Evolutionary conservation across 1,140 invertebrate species (phyloP).

Genomic region (Prorops nasuta): DNA sequence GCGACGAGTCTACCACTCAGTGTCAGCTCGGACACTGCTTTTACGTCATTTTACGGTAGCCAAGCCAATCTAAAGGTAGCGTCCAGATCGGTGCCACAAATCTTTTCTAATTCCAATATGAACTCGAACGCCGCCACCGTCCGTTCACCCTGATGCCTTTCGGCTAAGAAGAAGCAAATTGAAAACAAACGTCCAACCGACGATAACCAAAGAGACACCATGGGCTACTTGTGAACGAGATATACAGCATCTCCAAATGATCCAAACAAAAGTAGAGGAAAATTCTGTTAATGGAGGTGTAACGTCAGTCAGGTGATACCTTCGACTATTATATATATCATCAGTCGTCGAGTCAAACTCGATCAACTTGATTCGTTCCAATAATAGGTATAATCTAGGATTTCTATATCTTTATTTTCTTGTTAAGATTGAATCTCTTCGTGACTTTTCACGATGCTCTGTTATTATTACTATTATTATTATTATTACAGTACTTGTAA

Average conservation of each 20-base stretch:
- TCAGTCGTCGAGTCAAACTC: too few species aligned
- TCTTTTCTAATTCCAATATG: constrained; percentile 32
- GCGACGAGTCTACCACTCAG: constrained; percentile 45
- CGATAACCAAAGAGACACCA: too few species aligned
- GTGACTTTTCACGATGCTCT: not conserved
- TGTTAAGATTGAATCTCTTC: not conserved
- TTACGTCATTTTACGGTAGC: constrained; percentile 68
- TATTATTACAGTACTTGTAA: not conserved
- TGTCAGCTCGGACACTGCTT: constrained; percentile 66
- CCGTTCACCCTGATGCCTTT: constrained; percentile 31
- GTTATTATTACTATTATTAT: too few species aligned
- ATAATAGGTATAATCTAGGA: too few species aligned
- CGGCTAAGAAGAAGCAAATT: constrained; percentile 4
- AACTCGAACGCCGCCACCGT: constrained; percentile 18
- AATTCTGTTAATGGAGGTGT: too few species aligned
- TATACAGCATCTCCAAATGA: too few species aligned
- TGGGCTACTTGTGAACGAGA: too few species aligned
- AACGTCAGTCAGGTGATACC: too few species aligned
- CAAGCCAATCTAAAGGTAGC: constrained; percentile 39
- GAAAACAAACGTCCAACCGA: constrained; percentile 11
- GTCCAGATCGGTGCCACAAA: constrained; percentile 29
- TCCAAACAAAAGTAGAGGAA: too few species aligned
- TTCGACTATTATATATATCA: too few species aligned
- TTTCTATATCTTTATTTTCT: too few species aligned
- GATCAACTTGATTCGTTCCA: too few species aligned